Evolutionary conservation across 2,113 vertebrate species (phyloP), one percentile per base, ranked within the genome.

Genomic region (Psephotus haematonotus): DNA sequence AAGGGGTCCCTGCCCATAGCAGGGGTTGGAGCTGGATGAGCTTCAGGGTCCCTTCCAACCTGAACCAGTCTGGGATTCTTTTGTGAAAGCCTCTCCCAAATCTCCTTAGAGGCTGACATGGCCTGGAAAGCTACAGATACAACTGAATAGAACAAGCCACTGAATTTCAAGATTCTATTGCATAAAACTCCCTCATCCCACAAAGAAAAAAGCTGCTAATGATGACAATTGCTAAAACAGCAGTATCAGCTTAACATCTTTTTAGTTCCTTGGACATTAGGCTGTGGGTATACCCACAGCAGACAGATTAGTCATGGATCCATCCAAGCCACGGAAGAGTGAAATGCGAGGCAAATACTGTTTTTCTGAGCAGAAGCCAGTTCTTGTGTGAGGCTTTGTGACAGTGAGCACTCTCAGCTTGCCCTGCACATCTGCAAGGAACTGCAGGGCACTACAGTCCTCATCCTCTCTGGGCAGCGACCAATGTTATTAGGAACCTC

Each of bases 401-500:
- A 47, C 41, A 76, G 23, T 0, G 4, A 93, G 20, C 39, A 60
- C 65, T 37, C 24, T 35, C 23, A 68, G 47, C 57, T 76, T 33
- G 14, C 35, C 49, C 46, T 6, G 2, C 55, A 43, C 80, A 19
- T 15, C 43, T 77, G 47, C 68, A 46, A 50, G 41, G 28, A 67
- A 29, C 68, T 43, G 15, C 31, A 33, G 46, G 41, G 65, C 24
- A 46, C 22, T 44, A 2, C 5, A 82, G 43, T 8, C 39, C 70
- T 79, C 62, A 46, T 31, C 39, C 39, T 80, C 39, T 60, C 49
- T 7, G 41, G 20, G 39, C 9, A 59, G n/a, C 0, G 0, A 13
- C 22, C 43, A 5, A 24, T n/a, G 6, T 8, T 35, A 13, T 50
- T 25, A 55, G 53, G 44, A 57, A 33, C n/a, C 44, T 80, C 35